Conservation (phyloP, 2,113 vertebrate genomes). For the Eurypyga helias region DNA sequence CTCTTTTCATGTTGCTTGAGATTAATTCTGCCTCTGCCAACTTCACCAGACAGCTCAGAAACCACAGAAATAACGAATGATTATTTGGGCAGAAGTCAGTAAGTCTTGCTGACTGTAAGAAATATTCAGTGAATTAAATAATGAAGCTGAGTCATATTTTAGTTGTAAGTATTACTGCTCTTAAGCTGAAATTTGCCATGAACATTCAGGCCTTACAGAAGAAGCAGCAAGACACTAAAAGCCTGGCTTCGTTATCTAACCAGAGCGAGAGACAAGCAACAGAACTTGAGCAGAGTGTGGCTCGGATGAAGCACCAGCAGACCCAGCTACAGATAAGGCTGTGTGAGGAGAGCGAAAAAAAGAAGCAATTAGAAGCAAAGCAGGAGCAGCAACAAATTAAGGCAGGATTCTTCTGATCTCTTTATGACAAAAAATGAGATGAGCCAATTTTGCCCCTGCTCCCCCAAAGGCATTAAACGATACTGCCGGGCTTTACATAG, state of each 20-base stretch:
- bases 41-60: background rate
- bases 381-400: constrained; percentile 79
- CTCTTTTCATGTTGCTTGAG: background rate
- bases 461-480: background rate
- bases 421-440: background rate
- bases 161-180: background rate
- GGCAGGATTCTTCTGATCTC: constrained; percentile 58
- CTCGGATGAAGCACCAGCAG: constrained; percentile 83
- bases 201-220: constrained; percentile 75
- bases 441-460: background rate
- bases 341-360: constrained; percentile 74
- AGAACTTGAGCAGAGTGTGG: constrained; percentile 82
- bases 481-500: background rate
- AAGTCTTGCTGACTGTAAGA: background rate
- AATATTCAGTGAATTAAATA: background rate
- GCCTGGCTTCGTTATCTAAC: constrained; percentile 78
- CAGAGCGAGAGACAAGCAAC: constrained; percentile 80
- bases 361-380: constrained; percentile 74
- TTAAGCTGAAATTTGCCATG: constrained; percentile 37
- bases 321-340: constrained; percentile 79
- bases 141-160: background rate
- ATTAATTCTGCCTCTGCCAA: background rate
- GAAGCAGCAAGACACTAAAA: constrained; percentile 78
- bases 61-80: background rate
- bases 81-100: background rate